Percentiles rank a stretch among this genome's conserved stretches.
These are phyloP conservation scores for Tineola bisselliella DNA, from an alignment of 2,888 invertebrate genomes.

Conservation along the genomic window DNA sequence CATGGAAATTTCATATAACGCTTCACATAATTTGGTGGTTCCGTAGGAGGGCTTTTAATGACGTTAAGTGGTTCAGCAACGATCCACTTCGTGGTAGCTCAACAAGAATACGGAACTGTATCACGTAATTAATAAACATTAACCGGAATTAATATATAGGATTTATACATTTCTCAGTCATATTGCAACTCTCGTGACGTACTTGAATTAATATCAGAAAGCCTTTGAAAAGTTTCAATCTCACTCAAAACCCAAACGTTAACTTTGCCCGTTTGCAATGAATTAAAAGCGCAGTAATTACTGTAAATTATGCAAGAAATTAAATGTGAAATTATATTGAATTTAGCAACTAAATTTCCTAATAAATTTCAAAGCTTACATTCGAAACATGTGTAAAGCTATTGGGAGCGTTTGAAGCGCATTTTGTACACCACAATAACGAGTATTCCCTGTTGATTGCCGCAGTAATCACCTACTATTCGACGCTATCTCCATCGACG, in stretches of 20 bases:
- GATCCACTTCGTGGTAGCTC: conserved; percentile 1
- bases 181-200: background rate
- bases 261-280: background rate
- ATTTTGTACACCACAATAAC: conserved; percentile 4
- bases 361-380: background rate
- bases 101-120: conserved; percentile 7
- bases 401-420: background rate
- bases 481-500: conserved; percentile 3
- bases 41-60: conserved; percentile 24
- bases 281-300: background rate
- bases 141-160: background rate
- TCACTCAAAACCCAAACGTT: background rate
- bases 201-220: background rate
- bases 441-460: conserved; percentile 9
- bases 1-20: conserved; percentile 39
- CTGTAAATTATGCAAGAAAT: too few relatives aligned
- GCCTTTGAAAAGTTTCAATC: background rate
- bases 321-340: too few relatives aligned
- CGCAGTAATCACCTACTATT: conserved; percentile 6
- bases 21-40: conserved; percentile 5
- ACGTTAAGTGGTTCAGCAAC: conserved; percentile 23
- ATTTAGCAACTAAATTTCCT: background rate
- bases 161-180: background rate
- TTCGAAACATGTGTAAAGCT: conserved; percentile 1
- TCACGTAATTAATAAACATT: background rate